Evolutionary conservation across 2,888 invertebrate species (phyloP), one percentile per base, ranked within the genome.

Genomic region (Drosophila vallismaia): DNA sequence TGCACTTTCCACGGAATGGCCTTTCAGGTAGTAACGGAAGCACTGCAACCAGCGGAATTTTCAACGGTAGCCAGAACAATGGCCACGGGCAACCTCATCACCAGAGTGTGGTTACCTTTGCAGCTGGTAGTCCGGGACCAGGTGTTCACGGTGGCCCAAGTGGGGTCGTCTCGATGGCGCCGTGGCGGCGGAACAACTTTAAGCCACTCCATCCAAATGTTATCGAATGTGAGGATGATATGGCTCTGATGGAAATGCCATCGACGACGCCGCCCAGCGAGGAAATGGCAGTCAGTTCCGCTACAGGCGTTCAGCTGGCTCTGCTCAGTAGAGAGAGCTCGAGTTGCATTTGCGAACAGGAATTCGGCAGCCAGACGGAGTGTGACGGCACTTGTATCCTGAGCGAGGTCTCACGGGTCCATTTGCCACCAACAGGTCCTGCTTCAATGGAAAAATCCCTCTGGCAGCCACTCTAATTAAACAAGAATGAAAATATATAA

Each of bases 111-210:
- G 83, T 85, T 1, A 87, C 83, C 38, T 85, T 85, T 38, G 86
- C 77, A 6, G 74, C 71, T 0, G 10, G 4, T 10, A 24, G 14
- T n/a, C 55, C 57, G 4, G 60, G 40, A 5, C 33, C 48, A 1
- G 54, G 42, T 49, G 19, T 36, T 6, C 19, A 49, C 1, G 53
- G 44, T 28, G 8, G 19, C 19, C 19, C 56, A 19, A 51, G 50
- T 8, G 40, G 9, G 0, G 12, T 8, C 8, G 49, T 19, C 9
- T 24, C 59, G 14, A 67, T 88, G 55, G 75, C 78, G n/a, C 88
- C 83, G 7, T 91, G 90, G 89, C 77, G 89, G 24, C 87, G 79
- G 1, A 90, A 89, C 67, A 89, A 90, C 66, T 90, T 90, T 51
- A 88, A 84, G 28, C 90, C 91, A 1, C 59, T 89, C 68, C 89